A percentile compares a stretch with the other conserved stretches of the same genome.
Conservation (phyloP, 2,113 vertebrate genomes). For the Daphoenositta chrysoptera region DNA sequence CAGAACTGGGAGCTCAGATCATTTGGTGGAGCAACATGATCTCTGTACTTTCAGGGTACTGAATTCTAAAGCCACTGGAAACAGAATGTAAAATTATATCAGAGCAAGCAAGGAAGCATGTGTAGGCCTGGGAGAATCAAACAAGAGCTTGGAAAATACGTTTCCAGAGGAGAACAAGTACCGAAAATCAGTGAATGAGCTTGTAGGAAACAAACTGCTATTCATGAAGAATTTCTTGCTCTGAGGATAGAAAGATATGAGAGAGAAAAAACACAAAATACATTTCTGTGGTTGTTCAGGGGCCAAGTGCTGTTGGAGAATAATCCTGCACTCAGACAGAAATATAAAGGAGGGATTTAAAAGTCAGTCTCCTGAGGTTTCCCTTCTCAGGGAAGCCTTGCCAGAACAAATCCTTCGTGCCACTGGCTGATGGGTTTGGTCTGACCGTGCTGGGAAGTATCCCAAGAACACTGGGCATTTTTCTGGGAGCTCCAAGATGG, state of each 20-base stretch:
- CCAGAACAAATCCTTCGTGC: not conserved
- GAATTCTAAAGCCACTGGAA: conserved; percentile 61
- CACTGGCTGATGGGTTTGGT: not conserved
- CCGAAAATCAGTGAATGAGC: conserved; percentile 1
- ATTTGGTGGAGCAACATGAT: conserved; percentile 70
- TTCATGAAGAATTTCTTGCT: not conserved
- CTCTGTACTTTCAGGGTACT: conserved; percentile 53
- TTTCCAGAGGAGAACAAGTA: not conserved
- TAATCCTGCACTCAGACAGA: not conserved
- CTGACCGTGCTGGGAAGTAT: not conserved
- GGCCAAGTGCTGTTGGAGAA: not conserved
- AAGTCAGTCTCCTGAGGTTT: not conserved
- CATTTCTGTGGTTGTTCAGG: not conserved
- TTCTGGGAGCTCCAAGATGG: not conserved
- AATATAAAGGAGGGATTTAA: conserved; percentile 3
- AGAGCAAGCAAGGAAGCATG: conserved; percentile 41
- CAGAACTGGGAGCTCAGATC: conserved; percentile 73
- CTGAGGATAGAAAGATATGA: not conserved
- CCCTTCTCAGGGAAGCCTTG: not conserved
- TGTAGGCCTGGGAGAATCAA: conserved; percentile 1
- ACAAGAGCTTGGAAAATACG: not conserved
- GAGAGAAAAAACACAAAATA: not conserved
- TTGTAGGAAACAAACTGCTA: not conserved
- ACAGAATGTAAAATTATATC: conserved; percentile 55
- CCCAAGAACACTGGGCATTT: not conserved